Evolutionary conservation across 2,888 invertebrate genomes (phyloP).

Genomic region (Pyrocoelia pectoralis): DNA sequence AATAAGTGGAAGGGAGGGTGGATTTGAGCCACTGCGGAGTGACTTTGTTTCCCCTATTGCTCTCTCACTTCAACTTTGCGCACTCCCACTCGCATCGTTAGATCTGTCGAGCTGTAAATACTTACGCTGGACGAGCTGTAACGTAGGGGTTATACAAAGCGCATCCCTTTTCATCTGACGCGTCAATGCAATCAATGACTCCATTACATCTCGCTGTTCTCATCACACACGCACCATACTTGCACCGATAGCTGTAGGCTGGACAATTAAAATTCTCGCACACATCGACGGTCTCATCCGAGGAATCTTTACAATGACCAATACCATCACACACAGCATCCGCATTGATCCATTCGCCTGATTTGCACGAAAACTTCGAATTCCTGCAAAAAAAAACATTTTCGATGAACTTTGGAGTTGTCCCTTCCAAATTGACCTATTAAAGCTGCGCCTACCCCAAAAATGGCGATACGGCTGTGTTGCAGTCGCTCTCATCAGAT

Average conservation of each 20-base stretch:
- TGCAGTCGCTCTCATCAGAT: slow-evolving; percentile 51
- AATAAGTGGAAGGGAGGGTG: no score
- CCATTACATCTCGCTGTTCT: slow-evolving; percentile 65
- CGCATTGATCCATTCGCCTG: slow-evolving; percentile 54
- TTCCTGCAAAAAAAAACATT: background rate
- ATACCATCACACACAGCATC: slow-evolving; percentile 64
- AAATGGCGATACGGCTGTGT: background rate
- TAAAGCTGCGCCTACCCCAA: background rate
- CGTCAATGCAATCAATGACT: slow-evolving; percentile 60
- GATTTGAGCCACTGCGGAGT: no score
- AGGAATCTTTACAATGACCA: slow-evolving; percentile 59
- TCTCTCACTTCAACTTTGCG: no score
- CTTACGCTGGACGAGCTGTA: background rate
- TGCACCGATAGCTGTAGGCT: slow-evolving; percentile 45
- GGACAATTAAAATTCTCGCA: slow-evolving; percentile 39
- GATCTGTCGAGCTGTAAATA: background rate
- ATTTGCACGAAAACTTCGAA: slow-evolving; percentile 44
- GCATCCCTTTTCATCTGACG: slow-evolving; percentile 59
- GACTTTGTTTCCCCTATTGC: no score
- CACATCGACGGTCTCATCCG: slow-evolving; percentile 50
- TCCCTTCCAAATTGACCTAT: background rate
- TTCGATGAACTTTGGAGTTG: background rate
- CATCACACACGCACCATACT: slow-evolving; percentile 51
- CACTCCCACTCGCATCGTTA: no score
- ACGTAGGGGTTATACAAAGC: background rate